Conservation (phyloP, 2,888 invertebrate genomes). For the Lochmaea crataegi region DNA sequence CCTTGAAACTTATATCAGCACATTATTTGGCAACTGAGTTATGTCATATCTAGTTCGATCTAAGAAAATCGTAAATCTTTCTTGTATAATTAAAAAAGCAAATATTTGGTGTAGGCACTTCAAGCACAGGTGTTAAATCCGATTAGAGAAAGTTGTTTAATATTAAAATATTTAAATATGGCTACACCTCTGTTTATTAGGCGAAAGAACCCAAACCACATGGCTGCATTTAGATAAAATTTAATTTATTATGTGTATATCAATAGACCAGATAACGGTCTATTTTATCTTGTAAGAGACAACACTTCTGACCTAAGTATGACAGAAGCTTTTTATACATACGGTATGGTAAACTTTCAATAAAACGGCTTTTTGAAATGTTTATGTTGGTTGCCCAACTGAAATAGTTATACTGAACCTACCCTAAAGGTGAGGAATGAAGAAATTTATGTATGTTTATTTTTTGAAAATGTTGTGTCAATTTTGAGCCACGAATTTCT, state of each 20-base stretch:
- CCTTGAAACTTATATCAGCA: not conserved
- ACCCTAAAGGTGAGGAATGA: too few relatives aligned
- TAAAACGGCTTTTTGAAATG: too few relatives aligned
- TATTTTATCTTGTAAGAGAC: too few relatives aligned
- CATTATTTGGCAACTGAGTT: not conserved
- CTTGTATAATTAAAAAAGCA: not conserved
- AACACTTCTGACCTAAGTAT: too few relatives aligned
- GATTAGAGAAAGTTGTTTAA: conserved; percentile 22
- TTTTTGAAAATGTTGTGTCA: too few relatives aligned
- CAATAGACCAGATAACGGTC: not conserved
- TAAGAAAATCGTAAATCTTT: conserved; percentile 5
- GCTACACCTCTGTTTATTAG: conserved; percentile 9
- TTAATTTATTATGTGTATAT: conserved; percentile 10
- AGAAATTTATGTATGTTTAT: too few relatives aligned
- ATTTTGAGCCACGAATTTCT: too few relatives aligned
- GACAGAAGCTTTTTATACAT: too few relatives aligned
- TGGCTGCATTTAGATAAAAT: not conserved
- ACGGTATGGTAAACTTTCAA: too few relatives aligned
- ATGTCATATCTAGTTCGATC: not conserved
- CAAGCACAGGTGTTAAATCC: conserved; percentile 12
- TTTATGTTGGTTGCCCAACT: too few relatives aligned
- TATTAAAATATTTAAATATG: conserved; percentile 21
- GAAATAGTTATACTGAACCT: too few relatives aligned
- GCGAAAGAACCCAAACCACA: conserved; percentile 1
- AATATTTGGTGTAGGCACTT: conserved; percentile 6